phyloP scores from a whole-genome alignment of 2,888 invertebrate species.

The Drosophila fulvimacula region DNA sequence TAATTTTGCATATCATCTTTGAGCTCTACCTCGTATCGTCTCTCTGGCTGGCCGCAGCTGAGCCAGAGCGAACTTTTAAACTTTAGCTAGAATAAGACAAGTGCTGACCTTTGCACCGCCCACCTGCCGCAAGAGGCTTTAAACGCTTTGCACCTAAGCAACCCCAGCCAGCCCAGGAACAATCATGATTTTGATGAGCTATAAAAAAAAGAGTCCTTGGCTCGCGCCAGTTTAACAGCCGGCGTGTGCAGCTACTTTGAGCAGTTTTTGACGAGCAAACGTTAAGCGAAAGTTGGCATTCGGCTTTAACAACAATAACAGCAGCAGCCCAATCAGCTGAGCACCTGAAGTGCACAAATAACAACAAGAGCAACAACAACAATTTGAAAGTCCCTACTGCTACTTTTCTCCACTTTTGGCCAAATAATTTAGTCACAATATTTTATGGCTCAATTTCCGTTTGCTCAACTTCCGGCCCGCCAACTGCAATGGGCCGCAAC shows the following conservation, averaged over 20 bases:
- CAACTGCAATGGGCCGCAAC: constrained; percentile 62
- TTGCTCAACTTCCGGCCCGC: constrained; percentile 71
- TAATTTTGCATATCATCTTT: constrained; percentile 55
- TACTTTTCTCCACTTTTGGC: constrained; percentile 19
- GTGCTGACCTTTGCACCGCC: constrained; percentile 32
- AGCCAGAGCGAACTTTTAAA: constrained; percentile 45
- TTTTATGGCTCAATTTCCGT: constrained; percentile 79
- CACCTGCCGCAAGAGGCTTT: constrained; percentile 12
- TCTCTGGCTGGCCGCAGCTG: constrained; percentile 14
- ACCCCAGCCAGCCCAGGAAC: constrained; percentile 28
- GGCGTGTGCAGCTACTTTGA: constrained; percentile 9
- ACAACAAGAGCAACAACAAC: constrained; percentile 22
- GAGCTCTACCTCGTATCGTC: constrained; percentile 1
- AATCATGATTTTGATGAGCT: constrained; percentile 75
- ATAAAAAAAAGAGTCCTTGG: constrained; percentile 67
- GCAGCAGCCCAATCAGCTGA: constrained; percentile 11
- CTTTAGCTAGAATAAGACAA: constrained; percentile 45
- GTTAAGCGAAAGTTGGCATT: constrained; percentile 16
- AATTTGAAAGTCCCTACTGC: constrained; percentile 38
- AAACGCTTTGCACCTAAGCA: constrained; percentile 46
- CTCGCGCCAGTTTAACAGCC: constrained; percentile 30
- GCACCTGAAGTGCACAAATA: constrained; percentile 28
- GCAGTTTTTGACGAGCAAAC: constrained; percentile 14
- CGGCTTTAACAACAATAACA: neutral
- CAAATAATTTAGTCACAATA: constrained; percentile 55